Base-by-base conservation (phyloP, 2,888 invertebrate genomes). In the Leptinotarsa haldemani region DNA sequence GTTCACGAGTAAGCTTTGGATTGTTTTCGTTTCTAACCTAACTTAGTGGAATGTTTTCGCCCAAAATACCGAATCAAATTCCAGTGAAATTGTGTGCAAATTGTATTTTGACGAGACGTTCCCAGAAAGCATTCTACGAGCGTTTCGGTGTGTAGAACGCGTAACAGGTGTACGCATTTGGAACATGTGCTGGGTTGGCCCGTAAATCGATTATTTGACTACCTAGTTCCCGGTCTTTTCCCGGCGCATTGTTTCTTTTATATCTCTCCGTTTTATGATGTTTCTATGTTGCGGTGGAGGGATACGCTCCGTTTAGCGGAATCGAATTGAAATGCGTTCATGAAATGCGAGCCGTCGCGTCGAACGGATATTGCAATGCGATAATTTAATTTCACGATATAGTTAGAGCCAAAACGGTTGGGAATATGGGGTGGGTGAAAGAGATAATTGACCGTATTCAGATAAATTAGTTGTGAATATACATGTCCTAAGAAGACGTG, bases 121-220 rank as follows among this genome's bases (percentile, higher is more conserved):
- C 25, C 25, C 22, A 22, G 58, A 58, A 15, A 12, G 9, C 12
- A 12, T 22, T 25, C 47, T 50, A 50, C 30, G 9, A 65, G 68
- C 22, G 30, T 4, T 46, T 40, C 30, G 16, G 25, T 1, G 47
- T 58, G 15, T 69, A 18, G 13, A 69, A 22, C 48, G 75, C 68
- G 77, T 77, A 77, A 77, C 77, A 77, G 77, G 77, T 77, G 77
- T 75, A 72, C 66, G 68, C 66, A 70, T 67, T 73, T 30, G 64
- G 65, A 77, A 74, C 77, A 75, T 77, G 77, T 77, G 77, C 15
- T 50, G 65, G 61, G 15, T 9, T 58, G 65, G 61, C 61, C 25
- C 30, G 61, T 61, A 15, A 61, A 61, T 61, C 61, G 61, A 61
- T 61, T 18, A 30, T 61, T 61, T 40, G 18, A 25, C 30, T 61